Evolutionary conservation across 37 sponge, comb jelly and placozoan genomes (phyloP).

Genomic region (Halichondria panicea): DNA sequence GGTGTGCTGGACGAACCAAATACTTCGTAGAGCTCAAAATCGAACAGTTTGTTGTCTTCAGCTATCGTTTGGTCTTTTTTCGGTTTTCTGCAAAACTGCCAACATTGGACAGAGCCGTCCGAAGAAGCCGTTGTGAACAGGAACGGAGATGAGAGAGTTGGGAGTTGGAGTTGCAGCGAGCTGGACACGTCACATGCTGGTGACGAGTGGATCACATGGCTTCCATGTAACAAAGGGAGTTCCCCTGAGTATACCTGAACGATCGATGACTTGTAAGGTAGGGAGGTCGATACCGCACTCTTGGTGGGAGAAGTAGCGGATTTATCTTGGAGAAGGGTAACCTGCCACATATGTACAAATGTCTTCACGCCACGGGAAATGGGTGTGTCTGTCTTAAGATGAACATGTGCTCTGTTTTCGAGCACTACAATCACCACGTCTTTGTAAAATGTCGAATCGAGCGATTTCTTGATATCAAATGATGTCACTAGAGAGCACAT

Average conservation of each 20-base stretch:
- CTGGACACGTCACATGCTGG: slow-evolving; percentile 62
- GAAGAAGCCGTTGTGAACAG: slow-evolving; percentile 80
- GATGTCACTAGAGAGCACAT: slow-evolving; percentile 54
- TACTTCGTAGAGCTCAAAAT: slow-evolving; percentile 51
- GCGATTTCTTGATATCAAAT: slow-evolving; percentile 30
- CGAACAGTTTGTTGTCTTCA: neutral
- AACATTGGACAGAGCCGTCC: slow-evolving; percentile 64
- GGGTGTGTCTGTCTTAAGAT: neutral
- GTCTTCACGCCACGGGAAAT: neutral
- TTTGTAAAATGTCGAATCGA: slow-evolving; percentile 19
- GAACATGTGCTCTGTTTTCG: slow-evolving; percentile 26
- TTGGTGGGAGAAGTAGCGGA: slow-evolving; percentile 27
- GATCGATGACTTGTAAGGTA: neutral
- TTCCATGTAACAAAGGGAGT: slow-evolving; percentile 52
- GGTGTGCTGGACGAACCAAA: slow-evolving; percentile 16
- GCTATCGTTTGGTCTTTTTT: neutral
- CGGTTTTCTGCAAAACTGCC: slow-evolving; percentile 40
- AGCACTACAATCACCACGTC: slow-evolving; percentile 41
- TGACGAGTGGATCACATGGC: slow-evolving; percentile 17
- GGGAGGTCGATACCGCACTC: neutral
- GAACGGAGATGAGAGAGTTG: slow-evolving; percentile 66
- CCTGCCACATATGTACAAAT: neutral
- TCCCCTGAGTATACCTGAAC: slow-evolving; percentile 30
- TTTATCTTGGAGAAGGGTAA: neutral
- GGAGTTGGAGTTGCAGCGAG: slow-evolving; percentile 58